Base-by-base conservation (phyloP, 2,888 invertebrate genomes). In the Apamea sordens region DNA sequence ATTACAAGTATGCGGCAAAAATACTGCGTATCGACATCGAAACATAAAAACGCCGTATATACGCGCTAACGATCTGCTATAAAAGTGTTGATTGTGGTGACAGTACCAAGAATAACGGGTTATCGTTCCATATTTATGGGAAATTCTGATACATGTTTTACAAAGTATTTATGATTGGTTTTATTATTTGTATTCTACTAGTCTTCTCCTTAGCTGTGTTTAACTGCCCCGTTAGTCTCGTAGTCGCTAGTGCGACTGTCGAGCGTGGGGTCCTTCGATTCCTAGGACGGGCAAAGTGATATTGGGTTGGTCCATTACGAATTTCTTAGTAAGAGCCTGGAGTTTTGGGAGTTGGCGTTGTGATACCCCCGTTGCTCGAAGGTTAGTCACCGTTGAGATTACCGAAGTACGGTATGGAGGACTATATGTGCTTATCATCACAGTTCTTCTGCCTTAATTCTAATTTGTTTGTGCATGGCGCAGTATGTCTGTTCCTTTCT, bases 61-160 rank as follows among this genome's bases (percentile, higher is more conserved):
- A 64, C 56, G 15, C 68, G 72, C 77, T 82, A 86, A 88, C 87
- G 82, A 81, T 77, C 69, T 50, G 63, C 74, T 68, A 73, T 88
- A 82, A 86, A 88, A 79, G 82, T 50, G 75, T 80, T 86, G 89
- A 88, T 88, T 86, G 79, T 28, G 72, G 41, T 32, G 80, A 76
- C 73, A 72, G 79, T 69, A 80, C 68, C 50, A 47, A n/a, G 69
- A 80, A 80, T 88, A 72, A 68, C 75, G 73, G 74, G 67, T 61
- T 69, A 44, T 68, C 15, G 59, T 56, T 61, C 53, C n/a, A 24
- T 63, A 70, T 80, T 76, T 65, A 61, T 86, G 71, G 56, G 61
- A 53, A 71, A 61, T 61, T 76, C 50, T 76, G 41, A 44, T 53
- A 67, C n/a, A 53, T 36, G 76, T 44, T 73, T 50, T 73, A 73